Percentiles rank a stretch among this genome's conserved stretches.
These are phyloP conservation scores for Drosophila setosimentum DNA, from an alignment of 2,888 invertebrate genomes.

Conservation along the genomic window DNA sequence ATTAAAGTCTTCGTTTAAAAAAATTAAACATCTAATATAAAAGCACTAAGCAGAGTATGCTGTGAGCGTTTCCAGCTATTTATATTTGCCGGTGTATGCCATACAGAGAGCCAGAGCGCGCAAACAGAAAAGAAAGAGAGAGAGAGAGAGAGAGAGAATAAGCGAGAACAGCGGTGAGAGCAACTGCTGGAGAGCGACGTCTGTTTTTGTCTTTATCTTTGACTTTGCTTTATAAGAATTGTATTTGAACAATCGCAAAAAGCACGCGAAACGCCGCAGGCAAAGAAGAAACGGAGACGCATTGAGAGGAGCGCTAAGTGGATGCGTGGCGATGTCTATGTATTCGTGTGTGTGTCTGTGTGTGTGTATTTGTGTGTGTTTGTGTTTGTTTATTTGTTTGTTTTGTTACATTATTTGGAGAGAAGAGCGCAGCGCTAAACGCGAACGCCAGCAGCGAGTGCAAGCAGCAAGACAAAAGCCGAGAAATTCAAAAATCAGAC, in stretches of 20 bases:
- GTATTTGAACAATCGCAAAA: constrained; percentile 68
- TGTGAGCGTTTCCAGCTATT: background rate
- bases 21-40: background rate
- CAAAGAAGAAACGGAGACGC: background rate
- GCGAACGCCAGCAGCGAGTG: constrained; percentile 23
- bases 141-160: constrained; percentile 8
- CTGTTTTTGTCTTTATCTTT: constrained; percentile 34
- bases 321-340: constrained; percentile 40
- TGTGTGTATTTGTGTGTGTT: constrained; percentile 16
- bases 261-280: constrained; percentile 44
- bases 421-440: constrained; percentile 16
- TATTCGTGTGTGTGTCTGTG: constrained; percentile 5
- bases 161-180: constrained; percentile 11
- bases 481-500: constrained; percentile 76
- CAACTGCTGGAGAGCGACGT: constrained; percentile 22
- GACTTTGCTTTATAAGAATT: constrained; percentile 55
- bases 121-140: constrained; percentile 22
- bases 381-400: constrained; percentile 65
- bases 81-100: constrained; percentile 40
- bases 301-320: constrained; percentile 47
- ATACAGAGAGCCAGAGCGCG: constrained; percentile 34
- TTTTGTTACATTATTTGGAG: constrained; percentile 64
- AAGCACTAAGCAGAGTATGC: constrained; percentile 3
- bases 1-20: background rate
- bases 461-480: constrained; percentile 57